Conservation (phyloP, 2,888 invertebrate genomes). For the Polydrusus cervinus region DNA sequence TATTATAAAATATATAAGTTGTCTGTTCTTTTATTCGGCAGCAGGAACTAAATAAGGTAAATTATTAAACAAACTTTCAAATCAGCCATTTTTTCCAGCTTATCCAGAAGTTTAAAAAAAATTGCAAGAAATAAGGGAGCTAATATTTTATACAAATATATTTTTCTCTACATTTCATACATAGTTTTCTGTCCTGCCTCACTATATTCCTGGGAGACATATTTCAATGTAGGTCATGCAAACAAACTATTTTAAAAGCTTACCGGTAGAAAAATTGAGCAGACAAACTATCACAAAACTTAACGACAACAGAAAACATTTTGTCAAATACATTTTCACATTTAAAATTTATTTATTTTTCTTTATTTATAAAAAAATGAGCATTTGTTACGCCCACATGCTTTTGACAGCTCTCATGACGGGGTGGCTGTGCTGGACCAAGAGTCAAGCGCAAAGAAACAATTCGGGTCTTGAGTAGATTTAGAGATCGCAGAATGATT, state of each 20-base stretch:
- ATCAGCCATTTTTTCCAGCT: too few relatives aligned
- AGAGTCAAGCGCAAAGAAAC: slow-evolving; percentile 53
- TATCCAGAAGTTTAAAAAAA: too few relatives aligned
- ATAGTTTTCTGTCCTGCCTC: background rate
- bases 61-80: too few relatives aligned
- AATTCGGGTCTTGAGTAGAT: slow-evolving; percentile 7
- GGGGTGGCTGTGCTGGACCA: slow-evolving; percentile 59
- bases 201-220: slow-evolving; percentile 1
- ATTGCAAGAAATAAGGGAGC: background rate
- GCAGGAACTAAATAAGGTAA: too few relatives aligned
- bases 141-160: background rate
- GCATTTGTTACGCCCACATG: slow-evolving; percentile 63
- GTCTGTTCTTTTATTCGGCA: too few relatives aligned
- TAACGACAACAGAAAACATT: slow-evolving; percentile 45
- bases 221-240: slow-evolving; percentile 42
- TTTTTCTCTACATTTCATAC: background rate
- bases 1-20: too few relatives aligned
- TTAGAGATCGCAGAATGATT: slow-evolving; percentile 14
- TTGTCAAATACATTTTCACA: slow-evolving; percentile 40
- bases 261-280: slow-evolving; percentile 60
- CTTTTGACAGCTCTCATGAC: slow-evolving; percentile 56
- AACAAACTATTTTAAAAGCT: slow-evolving; percentile 32
- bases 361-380: slow-evolving; percentile 50
- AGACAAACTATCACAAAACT: slow-evolving; percentile 53
- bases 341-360: slow-evolving; percentile 43